Conservation (phyloP, 2,113 vertebrate species). For the Pteronura brasiliensis region DNA sequence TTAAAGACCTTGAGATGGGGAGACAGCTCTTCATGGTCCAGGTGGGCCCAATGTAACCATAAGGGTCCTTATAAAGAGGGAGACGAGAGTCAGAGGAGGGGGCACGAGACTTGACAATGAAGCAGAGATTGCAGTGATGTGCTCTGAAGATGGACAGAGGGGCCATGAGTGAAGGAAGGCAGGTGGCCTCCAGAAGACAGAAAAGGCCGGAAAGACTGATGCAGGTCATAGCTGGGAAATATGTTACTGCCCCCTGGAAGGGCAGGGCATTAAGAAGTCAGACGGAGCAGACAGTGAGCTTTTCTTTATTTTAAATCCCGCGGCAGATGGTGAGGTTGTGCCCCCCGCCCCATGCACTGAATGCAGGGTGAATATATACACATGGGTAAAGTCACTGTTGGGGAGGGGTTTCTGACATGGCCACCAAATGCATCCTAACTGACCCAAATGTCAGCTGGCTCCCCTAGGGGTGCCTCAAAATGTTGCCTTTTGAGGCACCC, state of each 20-base stretch:
- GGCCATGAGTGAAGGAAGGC: neutral
- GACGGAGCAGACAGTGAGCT: neutral
- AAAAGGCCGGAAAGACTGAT: neutral
- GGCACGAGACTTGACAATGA: neutral
- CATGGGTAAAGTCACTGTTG: neutral
- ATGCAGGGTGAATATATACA: neutral
- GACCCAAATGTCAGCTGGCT: neutral
- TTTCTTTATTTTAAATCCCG: neutral
- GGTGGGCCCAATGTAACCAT: neutral
- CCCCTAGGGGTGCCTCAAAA: neutral
- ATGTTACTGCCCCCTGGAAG: neutral
- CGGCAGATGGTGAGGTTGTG: too few relatives aligned
- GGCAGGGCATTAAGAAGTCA: neutral
- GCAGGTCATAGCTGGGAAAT: neutral
- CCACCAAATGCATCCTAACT: neutral
- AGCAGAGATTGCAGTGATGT: neutral
- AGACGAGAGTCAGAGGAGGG: neutral
- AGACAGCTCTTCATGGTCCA: neutral
- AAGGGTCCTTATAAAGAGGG: neutral
- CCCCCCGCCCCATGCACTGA: rapidly evolving
- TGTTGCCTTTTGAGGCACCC: neutral
- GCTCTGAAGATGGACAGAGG: neutral
- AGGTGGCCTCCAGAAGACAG: neutral
- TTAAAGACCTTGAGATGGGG: neutral
- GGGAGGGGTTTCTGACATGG: neutral